Evolutionary conservation across 2,888 invertebrate genomes (phyloP), one percentile per base, ranked within the genome.

Genomic region (Synergus itoensis): DNA sequence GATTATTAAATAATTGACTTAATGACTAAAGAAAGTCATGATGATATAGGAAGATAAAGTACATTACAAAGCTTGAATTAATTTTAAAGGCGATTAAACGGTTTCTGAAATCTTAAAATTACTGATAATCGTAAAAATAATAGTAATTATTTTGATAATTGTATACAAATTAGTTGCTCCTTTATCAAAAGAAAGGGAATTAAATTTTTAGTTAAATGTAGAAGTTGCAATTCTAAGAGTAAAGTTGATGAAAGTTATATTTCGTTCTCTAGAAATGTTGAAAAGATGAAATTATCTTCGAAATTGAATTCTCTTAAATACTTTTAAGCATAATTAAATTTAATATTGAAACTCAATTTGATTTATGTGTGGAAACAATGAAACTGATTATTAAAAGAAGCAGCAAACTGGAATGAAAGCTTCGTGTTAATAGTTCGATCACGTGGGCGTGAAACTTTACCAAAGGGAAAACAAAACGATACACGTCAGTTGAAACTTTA

Each of bases 401-500:
- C n/a, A 53, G 36, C 11, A 21, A 45, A 45, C 21, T 43, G 43
- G n/a, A 73, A 53, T 53, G 18, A 53, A 40, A 53, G 73, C 36
- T 53, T 40, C 12, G 53, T 73, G 40, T 73, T 73, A 73, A 53
- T 36, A 73, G 53, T 73, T 40, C n/a, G 36, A 53, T 73, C 53
- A 53, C 73, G 73, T 73, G 40, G 73, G 28, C 36, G 40, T 53
- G 36, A 57, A 73, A 73, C 53, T 73, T 53, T 57, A n/a, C 12
- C 12, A 36, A 36, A 36, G 73, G 53, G 53, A 57, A 43, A 80
- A 76, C 75, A 79, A 83, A 79, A 60, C 11, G 36, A 53, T 78
- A 76, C 65, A 40, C 79, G 64, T 81, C 80, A 79, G 82, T 81
- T 81, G 78, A 81, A 83, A 80, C 79, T 82, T 83, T 84, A 82